Evolutionary conservation across 2,888 invertebrate genomes (phyloP).

Genomic region (Drymonia ruficornis): DNA sequence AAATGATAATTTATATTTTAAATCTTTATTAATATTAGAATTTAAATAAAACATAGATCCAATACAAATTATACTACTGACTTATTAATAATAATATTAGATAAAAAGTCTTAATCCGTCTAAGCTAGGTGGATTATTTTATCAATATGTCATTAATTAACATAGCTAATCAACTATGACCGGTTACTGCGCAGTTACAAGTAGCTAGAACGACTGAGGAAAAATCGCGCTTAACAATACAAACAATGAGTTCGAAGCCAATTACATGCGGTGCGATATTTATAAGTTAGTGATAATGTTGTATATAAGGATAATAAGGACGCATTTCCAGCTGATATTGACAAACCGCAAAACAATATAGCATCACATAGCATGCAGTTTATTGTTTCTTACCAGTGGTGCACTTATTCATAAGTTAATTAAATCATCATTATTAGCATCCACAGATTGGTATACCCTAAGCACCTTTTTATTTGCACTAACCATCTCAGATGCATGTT

Average conservation of each 20-base stretch:
- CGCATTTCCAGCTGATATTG: slow-evolving; percentile 11
- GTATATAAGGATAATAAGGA: background rate
- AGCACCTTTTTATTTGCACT: too few relatives aligned
- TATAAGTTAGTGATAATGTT: background rate
- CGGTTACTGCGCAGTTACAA: slow-evolving; percentile 48
- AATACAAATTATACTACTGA: too few relatives aligned
- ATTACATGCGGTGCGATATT: slow-evolving; percentile 28
- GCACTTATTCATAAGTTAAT: too few relatives aligned
- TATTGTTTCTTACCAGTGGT: too few relatives aligned
- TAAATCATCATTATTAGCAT: too few relatives aligned
- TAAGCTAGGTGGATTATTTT: slow-evolving; percentile 41
- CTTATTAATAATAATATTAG: slow-evolving; percentile 20
- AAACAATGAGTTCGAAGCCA: slow-evolving; percentile 32
- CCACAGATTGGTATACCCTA: too few relatives aligned
- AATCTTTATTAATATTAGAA: too few relatives aligned
- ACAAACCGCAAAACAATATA: background rate
- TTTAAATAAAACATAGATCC: too few relatives aligned
- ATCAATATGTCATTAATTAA: slow-evolving; percentile 51
- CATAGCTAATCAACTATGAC: slow-evolving; percentile 44
- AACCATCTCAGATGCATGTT: too few relatives aligned
- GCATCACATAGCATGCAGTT: background rate
- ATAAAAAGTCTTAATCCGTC: slow-evolving; percentile 39
- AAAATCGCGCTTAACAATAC: slow-evolving; percentile 34
- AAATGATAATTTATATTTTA: too few relatives aligned
- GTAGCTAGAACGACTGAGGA: slow-evolving; percentile 27